Conservation (phyloP, 2,113 vertebrate genomes). For the Sula dactylatra region DNA sequence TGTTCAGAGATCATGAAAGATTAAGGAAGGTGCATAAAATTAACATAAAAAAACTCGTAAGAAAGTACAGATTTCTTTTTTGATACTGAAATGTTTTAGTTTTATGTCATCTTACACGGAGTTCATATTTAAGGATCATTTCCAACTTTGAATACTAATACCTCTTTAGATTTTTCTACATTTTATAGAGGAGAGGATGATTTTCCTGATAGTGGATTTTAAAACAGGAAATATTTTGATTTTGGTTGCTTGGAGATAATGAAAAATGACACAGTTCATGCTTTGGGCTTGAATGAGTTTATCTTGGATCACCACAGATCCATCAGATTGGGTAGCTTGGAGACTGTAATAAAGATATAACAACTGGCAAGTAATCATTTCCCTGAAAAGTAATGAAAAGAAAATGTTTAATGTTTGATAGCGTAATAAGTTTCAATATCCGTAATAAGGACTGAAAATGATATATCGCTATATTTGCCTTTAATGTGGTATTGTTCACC, state of each 20-base stretch:
- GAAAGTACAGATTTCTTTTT: background rate
- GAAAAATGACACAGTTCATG: background rate
- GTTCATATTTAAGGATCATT: background rate
- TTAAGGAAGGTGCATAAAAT: background rate
- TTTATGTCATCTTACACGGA: background rate
- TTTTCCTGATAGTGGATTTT: background rate
- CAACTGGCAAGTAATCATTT: conserved; percentile 22
- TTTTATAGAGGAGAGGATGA: background rate
- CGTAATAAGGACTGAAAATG: background rate
- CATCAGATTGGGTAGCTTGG: conserved; percentile 17
- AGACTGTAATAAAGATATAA: conserved; percentile 12
- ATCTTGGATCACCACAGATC: background rate
- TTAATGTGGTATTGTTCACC: background rate
- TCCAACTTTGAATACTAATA: background rate
- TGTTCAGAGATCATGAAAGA: background rate
- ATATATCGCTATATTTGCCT: background rate
- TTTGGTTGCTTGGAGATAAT: background rate
- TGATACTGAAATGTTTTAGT: background rate
- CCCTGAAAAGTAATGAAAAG: background rate
- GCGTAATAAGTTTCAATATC: background rate
- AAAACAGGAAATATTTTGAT: background rate
- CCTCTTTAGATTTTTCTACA: background rate
- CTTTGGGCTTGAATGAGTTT: conserved; percentile 15
- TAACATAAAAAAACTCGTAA: background rate
- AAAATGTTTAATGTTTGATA: conserved; percentile 3